A percentile compares a stretch with the other conserved stretches of the same genome.
Conservation (phyloP, 2,797 vertebrate species). For the Florisuga fusca region DNA sequence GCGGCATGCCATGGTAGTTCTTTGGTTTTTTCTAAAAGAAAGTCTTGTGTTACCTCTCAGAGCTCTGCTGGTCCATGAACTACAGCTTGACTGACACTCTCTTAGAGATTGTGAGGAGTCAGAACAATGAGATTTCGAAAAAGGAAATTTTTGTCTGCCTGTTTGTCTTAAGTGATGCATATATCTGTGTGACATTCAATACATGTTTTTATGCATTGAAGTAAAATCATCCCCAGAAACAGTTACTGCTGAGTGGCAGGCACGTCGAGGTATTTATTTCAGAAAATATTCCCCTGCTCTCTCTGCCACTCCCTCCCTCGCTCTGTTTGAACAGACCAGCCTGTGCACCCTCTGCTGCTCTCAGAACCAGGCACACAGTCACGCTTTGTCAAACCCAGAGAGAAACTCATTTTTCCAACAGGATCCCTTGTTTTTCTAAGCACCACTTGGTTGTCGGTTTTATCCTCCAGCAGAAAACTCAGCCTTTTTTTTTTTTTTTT, state of each 20-base stretch:
- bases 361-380: not conserved
- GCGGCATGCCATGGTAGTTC: not conserved
- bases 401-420: not conserved
- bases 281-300: not conserved
- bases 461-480: not conserved
- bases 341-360: accelerated
- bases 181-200: no score
- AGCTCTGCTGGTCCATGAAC: not conserved
- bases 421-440: not conserved
- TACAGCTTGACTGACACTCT: not conserved
- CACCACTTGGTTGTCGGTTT: not conserved
- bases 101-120: not conserved
- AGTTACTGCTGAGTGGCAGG: not conserved
- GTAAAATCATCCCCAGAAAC: not conserved
- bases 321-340: not conserved
- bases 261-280: not conserved
- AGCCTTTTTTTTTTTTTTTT: not conserved
- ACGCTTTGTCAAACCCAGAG: not conserved
- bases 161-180: not conserved
- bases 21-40: not conserved
- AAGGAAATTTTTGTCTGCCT: not conserved
- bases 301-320: accelerated
- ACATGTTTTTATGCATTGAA: not conserved
- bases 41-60: not conserved
- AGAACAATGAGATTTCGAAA: not conserved